Base-by-base conservation (phyloP, 2,888 invertebrate species). In the Smittia sp. region DNA sequence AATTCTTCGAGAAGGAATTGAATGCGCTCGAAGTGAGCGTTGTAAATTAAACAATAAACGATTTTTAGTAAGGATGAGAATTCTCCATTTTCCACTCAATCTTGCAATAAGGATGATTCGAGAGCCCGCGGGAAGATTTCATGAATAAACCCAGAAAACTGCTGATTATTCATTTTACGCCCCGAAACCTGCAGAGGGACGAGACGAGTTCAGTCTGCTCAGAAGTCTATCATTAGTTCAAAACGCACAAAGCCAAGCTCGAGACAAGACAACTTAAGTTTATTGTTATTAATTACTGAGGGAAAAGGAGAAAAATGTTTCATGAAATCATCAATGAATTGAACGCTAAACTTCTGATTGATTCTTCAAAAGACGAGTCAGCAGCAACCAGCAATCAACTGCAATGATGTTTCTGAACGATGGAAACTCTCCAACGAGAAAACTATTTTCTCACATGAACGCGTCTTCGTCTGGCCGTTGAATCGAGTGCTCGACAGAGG, bases 311-410 rank as follows among this genome's bases (percentile, higher is more conserved):
- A 46, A 46, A 25, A 70, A 70, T 70, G 46, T 18, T 13, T 27
- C 27, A 32, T 58, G 58, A 58, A 58, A 58, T 58, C 58, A 58
- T 58, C 58, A 58, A 58, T 58, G 58, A 58, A 58, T 58, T 22
- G 58, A 58, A 39, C 15, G 52, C 52, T 52, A 70, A 70, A 54
- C 68, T 41, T 54, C 22, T 70, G 54, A 70, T 70, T 70, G 58
- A 70, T 70, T 52, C 22, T n/a, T 62, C 69, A 54, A 24, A 18
- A 25, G 18, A 22, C 13, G 4, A 54, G 18, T 32, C 13, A 52
- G 9, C 7, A 20, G 72, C 58, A 72, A 72, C 52, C 58, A 20
- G n/a, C 39, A 72, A 72, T 72, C 72, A 72, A 62, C 24, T 72
- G 62, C 58, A 72, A 72, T 62, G 58, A 72, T 72, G 18, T 38